Base-by-base conservation (phyloP, 2,113 vertebrate genomes). In the Cercopithecus mona region DNA sequence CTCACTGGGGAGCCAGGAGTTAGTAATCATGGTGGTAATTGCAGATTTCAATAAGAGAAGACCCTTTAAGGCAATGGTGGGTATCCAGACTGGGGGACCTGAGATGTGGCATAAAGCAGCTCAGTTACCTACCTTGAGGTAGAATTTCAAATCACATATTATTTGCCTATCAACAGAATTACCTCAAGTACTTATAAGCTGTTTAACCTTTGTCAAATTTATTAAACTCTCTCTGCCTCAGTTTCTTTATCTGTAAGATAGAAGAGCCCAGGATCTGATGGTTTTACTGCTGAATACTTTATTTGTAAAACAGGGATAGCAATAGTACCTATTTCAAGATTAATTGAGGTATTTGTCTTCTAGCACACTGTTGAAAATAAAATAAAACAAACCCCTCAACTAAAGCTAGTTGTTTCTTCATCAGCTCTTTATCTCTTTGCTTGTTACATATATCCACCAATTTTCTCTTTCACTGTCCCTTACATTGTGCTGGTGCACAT, bases 231-330 rank as follows among this genome's bases (percentile, higher is more conserved):
- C 50, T 88, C 3, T 95, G 40, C 32, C 52, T 66, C 64, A 72
- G 25, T 82, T 94, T 90, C 64, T 50, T 97, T 88, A 83, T 25
- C 30, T 87, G 10, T 87, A 76, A 96, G 52, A 16, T 45, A 73
- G 40, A 38, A 48, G 43, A 32, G 27, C 43, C 75, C 27, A 78
- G 75, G 43, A 18, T 45, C 27, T 78, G 27, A 48, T 48, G 43
- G 43, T 16, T 78, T 78, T 78, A 32, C 7, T 78, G 27, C 27
- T 48, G 43, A 78, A 48, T 78, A 10, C 50, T 57, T 96, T 88
- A 76, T 25, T 30, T 93, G 30, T 90, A 88, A 96, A 68, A 20
- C 57, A 78, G 32, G 30, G 13, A 22, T 16, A 64, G 11, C 13
- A 64, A 38, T 66, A 48, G 3, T 43, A 32, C 9, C 35, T 70